Base-by-base conservation (phyloP, 1,140 invertebrate genomes). In the Drosophila albomicans region DNA sequence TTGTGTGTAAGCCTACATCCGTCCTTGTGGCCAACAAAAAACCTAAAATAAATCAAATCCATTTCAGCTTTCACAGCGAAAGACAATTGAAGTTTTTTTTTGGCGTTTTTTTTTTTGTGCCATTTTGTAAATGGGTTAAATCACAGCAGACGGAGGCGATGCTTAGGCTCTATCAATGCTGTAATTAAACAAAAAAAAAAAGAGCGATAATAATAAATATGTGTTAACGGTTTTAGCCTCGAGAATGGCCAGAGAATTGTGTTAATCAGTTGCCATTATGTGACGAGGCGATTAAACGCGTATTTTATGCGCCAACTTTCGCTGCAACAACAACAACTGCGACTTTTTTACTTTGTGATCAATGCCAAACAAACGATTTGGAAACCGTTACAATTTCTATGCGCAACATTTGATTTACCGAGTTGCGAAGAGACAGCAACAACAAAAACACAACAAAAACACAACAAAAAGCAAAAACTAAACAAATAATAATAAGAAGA, bases 301-400 rank as follows among this genome's bases (percentile, higher is more conserved):
- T n/a, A 38, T 30, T 48, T 28, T 35, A 38, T 20, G n/a, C 5
- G 4, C 2, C 35, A 71, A 75, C 72, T 75, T 75, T 75, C 72
- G 58, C 72, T 75, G 48, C 30, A 35, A 16, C 35, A 25, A 59
- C 54, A 72, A 51, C 54, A 57, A 58, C 7, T 41, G 20, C 20
- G 20, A 25, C 20, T 41, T 41, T 32, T 32, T 32, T 32, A 6
- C 7, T 7, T 32, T 32, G 30, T 48, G n/a, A 48, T 69, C 65
- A 74, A 70, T 75, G 67, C 25, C 61, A 75, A 65, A 38, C n/a
- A 75, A 70, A 64, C 58, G 25, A 70, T 70, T 70, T 51, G 67
- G 8, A 38, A 76, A 76, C 72, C 72, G 74, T 76, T 72, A 76
- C 56, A 76, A 64, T 70, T 75, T 75, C 72, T 69, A 59, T 73